Percentiles rank a stretch among this genome's conserved stretches.
Conservation (phyloP, 2,888 invertebrate species). For the Zygothrica quintamaculata region DNA sequence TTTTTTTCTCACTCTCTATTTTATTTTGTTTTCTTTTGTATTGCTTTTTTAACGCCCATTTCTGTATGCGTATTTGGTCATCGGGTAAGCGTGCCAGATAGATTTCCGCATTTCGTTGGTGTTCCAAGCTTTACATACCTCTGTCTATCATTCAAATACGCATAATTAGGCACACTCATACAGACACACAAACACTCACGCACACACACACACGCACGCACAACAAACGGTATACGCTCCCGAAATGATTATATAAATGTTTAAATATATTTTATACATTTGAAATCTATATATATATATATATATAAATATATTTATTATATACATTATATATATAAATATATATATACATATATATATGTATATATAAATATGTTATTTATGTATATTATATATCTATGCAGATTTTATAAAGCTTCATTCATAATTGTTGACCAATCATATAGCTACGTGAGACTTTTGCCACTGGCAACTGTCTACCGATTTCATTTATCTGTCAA, state of each 20-base stretch:
- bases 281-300: no score
- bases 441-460: slow-evolving; percentile 16
- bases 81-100: slow-evolving; percentile 33
- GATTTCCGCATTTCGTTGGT: slow-evolving; percentile 49
- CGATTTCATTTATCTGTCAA: background rate
- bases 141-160: slow-evolving; percentile 42
- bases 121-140: slow-evolving; percentile 41
- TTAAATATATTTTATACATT: slow-evolving; percentile 10
- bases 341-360: no score
- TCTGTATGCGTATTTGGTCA: slow-evolving; percentile 24
- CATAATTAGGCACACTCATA: slow-evolving; percentile 22
- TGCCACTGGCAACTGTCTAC: background rate
- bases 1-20: background rate
- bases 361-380: no score
- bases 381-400: background rate
- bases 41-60: slow-evolving; percentile 33
- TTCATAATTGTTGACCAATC: slow-evolving; percentile 56
- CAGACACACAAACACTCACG: no score
- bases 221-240: background rate
- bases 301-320: no score
- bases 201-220: slow-evolving; percentile 4
- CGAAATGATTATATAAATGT: slow-evolving; percentile 41
- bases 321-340: no score
- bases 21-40: background rate
- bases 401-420: slow-evolving; percentile 30